A percentile compares a stretch with the other conserved stretches of the same genome.
These are phyloP conservation scores for Lordiphosa collinella DNA, from an alignment of 1,140 invertebrate species.

Conservation along the genomic window DNA sequence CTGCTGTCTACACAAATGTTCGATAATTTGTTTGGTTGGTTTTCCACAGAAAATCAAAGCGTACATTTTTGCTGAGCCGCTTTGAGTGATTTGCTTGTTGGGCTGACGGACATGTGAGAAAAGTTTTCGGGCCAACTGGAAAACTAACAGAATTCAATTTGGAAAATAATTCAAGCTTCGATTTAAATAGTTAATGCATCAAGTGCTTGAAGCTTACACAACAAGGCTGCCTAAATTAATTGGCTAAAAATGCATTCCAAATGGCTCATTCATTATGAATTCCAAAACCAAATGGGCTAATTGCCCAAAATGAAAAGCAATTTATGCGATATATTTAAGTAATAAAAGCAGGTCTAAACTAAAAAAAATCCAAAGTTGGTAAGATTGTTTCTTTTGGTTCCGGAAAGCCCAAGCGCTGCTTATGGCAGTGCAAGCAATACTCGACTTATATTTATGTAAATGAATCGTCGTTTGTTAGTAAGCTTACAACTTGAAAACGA, in stretches of 20 bases:
- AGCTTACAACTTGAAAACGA: no score
- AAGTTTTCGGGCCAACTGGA: not conserved
- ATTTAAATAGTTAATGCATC: not conserved
- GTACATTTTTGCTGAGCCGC: no score
- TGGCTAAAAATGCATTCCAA: slow-evolving; percentile 2
- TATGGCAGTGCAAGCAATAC: no score
- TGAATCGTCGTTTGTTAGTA: no score
- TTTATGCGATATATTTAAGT: no score
- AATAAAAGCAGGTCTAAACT: no score
- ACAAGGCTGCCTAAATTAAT: not conserved
- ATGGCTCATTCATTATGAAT: not conserved
- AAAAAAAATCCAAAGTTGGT: no score
- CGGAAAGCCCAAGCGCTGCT: no score
- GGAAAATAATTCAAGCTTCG: not conserved
- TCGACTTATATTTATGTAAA: no score
- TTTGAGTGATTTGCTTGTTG: slow-evolving; percentile 58
- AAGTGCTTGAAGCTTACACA: not conserved
- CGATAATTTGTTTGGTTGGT: slow-evolving; percentile 43
- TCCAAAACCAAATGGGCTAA: not conserved
- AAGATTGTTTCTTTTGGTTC: no score
- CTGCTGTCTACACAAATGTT: slow-evolving; percentile 22
- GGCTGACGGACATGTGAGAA: slow-evolving; percentile 35
- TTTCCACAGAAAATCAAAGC: slow-evolving; percentile 38
- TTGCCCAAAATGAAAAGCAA: slow-evolving; percentile 2
- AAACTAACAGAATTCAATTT: not conserved